These are phyloP conservation scores for Greenwoodochromis staneri DNA, from an alignment of 2,113 vertebrate species.

Conservation along the genomic window DNA sequence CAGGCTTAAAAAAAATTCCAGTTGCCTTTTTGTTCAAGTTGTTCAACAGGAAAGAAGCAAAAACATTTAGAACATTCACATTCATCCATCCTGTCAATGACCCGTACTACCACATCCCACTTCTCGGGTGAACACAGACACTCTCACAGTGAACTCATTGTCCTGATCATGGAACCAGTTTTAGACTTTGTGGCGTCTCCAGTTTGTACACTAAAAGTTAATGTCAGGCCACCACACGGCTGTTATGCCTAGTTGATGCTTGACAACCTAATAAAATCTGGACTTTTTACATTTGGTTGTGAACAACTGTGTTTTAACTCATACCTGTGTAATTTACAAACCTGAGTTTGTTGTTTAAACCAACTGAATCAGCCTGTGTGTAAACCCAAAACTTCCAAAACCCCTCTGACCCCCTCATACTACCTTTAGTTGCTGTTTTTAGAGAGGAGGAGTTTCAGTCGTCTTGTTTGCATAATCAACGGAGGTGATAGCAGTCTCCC, in stretches of 20 bases:
- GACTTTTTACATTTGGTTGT: neutral
- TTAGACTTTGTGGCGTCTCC: neutral
- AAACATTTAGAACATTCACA: neutral
- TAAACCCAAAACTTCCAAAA: neutral
- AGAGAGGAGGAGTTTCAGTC: neutral
- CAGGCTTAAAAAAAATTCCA: neutral
- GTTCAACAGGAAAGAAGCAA: neutral
- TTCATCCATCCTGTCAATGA: neutral
- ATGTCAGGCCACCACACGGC: accelerated
- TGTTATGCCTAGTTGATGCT: neutral
- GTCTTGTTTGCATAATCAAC: neutral
- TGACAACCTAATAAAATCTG: neutral
- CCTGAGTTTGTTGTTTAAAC: neutral
- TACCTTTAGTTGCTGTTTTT: neutral
- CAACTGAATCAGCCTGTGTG: neutral
- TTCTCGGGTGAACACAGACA: neutral
- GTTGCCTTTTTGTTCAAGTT: neutral
- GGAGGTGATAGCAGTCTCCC: neutral
- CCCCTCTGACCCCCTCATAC: neutral
- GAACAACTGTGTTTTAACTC: neutral
- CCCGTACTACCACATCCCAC: neutral
- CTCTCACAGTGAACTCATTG: neutral
- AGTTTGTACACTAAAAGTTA: neutral
- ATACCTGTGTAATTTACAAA: neutral
- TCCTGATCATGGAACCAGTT: neutral